Conservation (phyloP, 2,888 invertebrate species). For the Orchesella flavescens region DNA sequence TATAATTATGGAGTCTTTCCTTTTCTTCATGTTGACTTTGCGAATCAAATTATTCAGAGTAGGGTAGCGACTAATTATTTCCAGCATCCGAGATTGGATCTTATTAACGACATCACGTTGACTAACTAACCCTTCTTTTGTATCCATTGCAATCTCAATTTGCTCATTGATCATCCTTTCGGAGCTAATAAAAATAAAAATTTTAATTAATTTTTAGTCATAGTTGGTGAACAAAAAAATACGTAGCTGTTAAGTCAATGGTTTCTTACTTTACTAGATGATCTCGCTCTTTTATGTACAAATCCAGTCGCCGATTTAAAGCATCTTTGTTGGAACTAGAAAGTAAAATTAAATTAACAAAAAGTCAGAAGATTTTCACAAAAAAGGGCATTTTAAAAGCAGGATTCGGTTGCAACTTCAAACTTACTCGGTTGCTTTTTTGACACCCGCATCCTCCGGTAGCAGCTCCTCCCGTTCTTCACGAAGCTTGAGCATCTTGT, state of each 20-base stretch:
- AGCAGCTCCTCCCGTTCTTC: slow-evolving; percentile 92
- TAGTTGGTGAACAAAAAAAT: too few relatives aligned
- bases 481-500: slow-evolving; percentile 74
- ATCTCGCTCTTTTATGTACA: slow-evolving; percentile 93
- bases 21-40: slow-evolving; percentile 93
- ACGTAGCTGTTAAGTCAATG: not conserved
- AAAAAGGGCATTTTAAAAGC: too few relatives aligned
- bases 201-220: too few relatives aligned
- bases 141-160: slow-evolving; percentile 97
- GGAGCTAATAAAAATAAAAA: slow-evolving; percentile 79
- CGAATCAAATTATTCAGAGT: slow-evolving; percentile 89
- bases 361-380: too few relatives aligned
- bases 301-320: slow-evolving; percentile 87
- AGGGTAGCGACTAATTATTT: slow-evolving; percentile 92
- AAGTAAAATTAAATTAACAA: slow-evolving; percentile 48
- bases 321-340: slow-evolving; percentile 80
- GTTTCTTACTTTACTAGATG: slow-evolving; percentile 84
- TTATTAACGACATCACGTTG: slow-evolving; percentile 92
- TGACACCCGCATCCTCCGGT: slow-evolving; percentile 79
- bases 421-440: slow-evolving; percentile 78
- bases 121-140: slow-evolving; percentile 91
- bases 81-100: slow-evolving; percentile 93
- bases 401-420: not conserved
- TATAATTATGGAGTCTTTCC: slow-evolving; percentile 93
- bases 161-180: slow-evolving; percentile 96